Conservation (phyloP, 2,113 vertebrate genomes). For the Pomatorhinus ruficollis region DNA sequence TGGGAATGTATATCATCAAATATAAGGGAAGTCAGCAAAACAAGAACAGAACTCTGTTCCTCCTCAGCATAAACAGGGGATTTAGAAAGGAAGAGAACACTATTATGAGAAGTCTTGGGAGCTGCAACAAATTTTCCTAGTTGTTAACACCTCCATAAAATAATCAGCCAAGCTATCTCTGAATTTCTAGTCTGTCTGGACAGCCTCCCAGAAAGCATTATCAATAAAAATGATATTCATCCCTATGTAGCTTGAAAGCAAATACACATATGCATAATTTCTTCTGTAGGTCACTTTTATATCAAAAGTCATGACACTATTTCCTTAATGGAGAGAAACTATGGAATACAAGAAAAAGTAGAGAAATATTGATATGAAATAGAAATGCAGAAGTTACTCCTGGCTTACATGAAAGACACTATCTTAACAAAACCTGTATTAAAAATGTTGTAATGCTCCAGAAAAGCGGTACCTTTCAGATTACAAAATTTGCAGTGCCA, state of each 20-base stretch:
- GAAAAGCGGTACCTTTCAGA: background rate
- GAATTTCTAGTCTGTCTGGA: background rate
- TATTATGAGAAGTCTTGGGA: background rate
- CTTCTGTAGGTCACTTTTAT: background rate
- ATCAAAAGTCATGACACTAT: background rate
- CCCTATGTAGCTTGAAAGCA: background rate
- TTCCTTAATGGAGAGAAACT: background rate
- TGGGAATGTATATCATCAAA: background rate
- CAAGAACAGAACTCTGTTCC: background rate
- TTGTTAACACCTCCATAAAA: background rate
- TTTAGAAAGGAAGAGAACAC: background rate
- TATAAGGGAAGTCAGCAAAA: background rate
- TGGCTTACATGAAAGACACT: background rate
- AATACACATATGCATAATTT: background rate
- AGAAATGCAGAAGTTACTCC: background rate
- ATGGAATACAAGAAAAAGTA: background rate
- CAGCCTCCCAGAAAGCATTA: background rate
- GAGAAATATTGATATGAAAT: background rate
- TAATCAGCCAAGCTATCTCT: background rate
- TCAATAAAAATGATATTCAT: background rate
- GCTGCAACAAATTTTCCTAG: background rate
- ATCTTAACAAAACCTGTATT: background rate
- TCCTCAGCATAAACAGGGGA: background rate
- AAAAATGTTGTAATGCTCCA: background rate
- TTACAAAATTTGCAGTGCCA: background rate